Evolutionary conservation across 2,797 vertebrate species (phyloP), one percentile per base, ranked within the genome.

Genomic region (Chaunax sp.): DNA sequence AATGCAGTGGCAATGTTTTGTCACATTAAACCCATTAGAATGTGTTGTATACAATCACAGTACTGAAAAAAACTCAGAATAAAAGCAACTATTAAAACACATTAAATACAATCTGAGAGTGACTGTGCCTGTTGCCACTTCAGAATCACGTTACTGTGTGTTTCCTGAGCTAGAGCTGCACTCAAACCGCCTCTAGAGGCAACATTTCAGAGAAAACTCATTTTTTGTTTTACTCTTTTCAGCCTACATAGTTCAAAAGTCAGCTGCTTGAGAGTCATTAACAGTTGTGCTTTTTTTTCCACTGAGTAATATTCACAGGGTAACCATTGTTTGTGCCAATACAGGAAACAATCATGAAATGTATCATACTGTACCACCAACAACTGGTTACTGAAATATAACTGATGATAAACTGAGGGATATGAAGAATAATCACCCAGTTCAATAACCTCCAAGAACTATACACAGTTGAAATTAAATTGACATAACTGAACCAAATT

Each of bases 151-250:
- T 58, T 3, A 6, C 58, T 26, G 13, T n/a, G 37, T n/a, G 56
- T 40, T 56, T 68, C 51, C 61, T 63, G 69, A 53, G 35, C 47
- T 16, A 1, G 49, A 44, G 66, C 57, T 46, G 58, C 59, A 13
- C 41, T 58, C 40, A 1, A 19, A 33, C 49, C 1, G 3, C 15
- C 16, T 30, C 20, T 14, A 9, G 26, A 12, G 46, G 54, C 45
- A 62, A 44, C 45, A 14, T 19, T 25, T 69, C 0, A 19, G n/a
- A 5, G 19, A n/a, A 28, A 45, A 18, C 20, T 5, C 1, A 37
- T 15, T 15, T 64, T 49, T n/a, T 51, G 59, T 56, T 64, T 54
- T 20, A 26, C 28, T 40, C 44, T 41, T 43, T 51, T 60, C n/a
- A 28, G 33, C 9, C 44, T 28, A 54, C 19, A 4, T 12, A 10